Conservation (phyloP, 2,888 invertebrate genomes). For the Diarsia dahlii region DNA sequence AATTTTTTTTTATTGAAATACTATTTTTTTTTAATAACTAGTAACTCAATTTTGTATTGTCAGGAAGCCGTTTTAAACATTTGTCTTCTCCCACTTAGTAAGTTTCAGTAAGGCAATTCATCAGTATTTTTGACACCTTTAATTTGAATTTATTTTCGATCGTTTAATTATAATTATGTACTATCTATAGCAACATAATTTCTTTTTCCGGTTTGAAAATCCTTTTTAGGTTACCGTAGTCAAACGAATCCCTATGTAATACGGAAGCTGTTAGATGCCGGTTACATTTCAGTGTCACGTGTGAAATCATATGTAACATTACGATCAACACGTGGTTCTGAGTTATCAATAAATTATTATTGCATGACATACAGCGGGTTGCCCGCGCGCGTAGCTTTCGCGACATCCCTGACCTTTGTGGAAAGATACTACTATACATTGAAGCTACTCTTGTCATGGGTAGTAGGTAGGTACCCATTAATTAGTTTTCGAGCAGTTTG, state of each 20-base stretch:
- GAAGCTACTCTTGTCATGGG: not conserved
- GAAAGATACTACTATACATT: conserved; percentile 22
- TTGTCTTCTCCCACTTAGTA: too few species aligned
- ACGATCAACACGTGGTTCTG: conserved; percentile 18
- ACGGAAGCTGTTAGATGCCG: not conserved
- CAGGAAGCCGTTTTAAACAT: too few species aligned
- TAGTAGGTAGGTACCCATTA: not conserved
- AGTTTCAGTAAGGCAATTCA: too few species aligned
- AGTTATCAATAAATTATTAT: conserved; percentile 26
- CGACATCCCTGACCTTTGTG: conserved; percentile 44
- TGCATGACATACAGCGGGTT: not conserved
- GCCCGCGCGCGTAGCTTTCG: conserved; percentile 3
- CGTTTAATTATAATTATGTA: too few species aligned
- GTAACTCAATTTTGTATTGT: too few species aligned
- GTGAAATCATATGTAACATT: conserved; percentile 9
- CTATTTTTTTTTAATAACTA: too few species aligned
- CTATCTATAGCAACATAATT: not conserved
- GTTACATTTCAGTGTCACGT: conserved; percentile 10
- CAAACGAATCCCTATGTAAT: not conserved
- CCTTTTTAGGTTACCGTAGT: not conserved
- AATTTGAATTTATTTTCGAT: too few species aligned
- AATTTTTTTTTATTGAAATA: too few species aligned
- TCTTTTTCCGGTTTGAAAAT: not conserved
- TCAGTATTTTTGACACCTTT: too few species aligned
- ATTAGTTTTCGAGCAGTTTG: not conserved